Conservation (phyloP, 2,888 invertebrate species). For the Calameuta pallipes region DNA sequence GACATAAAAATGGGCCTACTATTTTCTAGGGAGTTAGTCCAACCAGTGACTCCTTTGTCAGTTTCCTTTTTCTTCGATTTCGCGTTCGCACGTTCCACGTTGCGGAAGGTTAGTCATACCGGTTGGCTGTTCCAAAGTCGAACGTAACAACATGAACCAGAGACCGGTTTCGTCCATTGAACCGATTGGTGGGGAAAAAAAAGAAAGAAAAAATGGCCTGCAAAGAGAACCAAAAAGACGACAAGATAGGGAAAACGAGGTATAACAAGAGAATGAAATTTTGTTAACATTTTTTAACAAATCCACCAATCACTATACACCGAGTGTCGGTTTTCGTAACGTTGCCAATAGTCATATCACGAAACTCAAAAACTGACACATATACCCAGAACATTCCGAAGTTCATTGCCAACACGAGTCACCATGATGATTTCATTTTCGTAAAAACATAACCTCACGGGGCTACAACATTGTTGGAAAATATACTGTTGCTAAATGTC, state of each 20-base stretch:
- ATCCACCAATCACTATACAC: not conserved
- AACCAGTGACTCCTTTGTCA: not conserved
- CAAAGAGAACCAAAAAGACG: not conserved
- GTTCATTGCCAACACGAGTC: not conserved
- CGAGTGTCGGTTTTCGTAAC: not conserved
- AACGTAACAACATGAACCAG: slow-evolving; percentile 31
- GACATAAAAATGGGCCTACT: not conserved
- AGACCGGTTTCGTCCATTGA: slow-evolving; percentile 53
- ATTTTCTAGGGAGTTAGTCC: slow-evolving; percentile 5
- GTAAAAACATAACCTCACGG: not conserved
- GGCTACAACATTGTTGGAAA: not conserved
- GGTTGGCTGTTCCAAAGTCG: slow-evolving; percentile 45
- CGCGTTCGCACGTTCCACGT: slow-evolving; percentile 36
- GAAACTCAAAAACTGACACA: not conserved
- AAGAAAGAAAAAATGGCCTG: not conserved
- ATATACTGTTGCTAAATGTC: not conserved
- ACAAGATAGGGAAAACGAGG: not conserved
- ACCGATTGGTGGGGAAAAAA: slow-evolving; percentile 5
- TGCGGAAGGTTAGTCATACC: slow-evolving; percentile 58
- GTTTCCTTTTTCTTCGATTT: slow-evolving; percentile 34
- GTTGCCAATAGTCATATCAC: not conserved
- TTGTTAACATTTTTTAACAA: not conserved
- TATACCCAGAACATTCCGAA: not conserved
- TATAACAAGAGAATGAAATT: not conserved
- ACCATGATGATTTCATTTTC: not conserved